Evolutionary conservation across 2,113 vertebrate genomes (phyloP).

Genomic region (Myotis brandtii): DNA sequence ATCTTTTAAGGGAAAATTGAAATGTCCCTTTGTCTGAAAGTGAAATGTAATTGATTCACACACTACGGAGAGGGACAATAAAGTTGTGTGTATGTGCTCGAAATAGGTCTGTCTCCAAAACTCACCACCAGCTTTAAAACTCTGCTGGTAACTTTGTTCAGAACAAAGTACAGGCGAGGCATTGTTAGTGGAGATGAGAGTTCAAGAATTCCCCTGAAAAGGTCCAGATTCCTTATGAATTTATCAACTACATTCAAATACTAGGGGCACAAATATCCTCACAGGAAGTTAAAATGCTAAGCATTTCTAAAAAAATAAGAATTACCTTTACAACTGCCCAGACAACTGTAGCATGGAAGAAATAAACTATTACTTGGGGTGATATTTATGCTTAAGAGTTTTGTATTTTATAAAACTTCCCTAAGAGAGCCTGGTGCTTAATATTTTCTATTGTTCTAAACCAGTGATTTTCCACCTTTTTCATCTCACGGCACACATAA

Average conservation of each 20-base stretch:
- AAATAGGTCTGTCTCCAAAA: not conserved
- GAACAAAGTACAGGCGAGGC: not conserved
- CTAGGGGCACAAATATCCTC: not conserved
- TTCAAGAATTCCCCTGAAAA: not conserved
- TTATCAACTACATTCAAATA: not conserved
- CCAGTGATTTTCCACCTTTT: not conserved
- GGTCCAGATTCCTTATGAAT: not conserved
- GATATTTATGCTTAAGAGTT: not conserved
- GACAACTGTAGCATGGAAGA: not conserved
- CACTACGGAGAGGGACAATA: not conserved
- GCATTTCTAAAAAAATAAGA: not conserved
- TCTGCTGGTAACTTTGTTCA: not conserved
- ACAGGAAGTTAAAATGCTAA: not conserved
- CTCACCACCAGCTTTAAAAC: not conserved
- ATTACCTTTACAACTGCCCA: not conserved
- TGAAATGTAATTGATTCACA: not conserved
- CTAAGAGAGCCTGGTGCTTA: not conserved
- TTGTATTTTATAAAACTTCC: not conserved
- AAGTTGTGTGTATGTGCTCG: fast-evolving
- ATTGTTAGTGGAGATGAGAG: fast-evolving
- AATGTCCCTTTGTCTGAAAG: conserved; percentile 6
- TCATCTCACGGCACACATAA: not conserved
- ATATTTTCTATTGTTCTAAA: not conserved
- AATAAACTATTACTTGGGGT: not conserved
- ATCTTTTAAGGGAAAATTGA: conserved; percentile 14